A percentile compares a stretch with the other conserved stretches of the same genome.
These are phyloP conservation scores for Mohoua ochrocephala DNA, from an alignment of 2,113 vertebrate species.

Conservation along the genomic window DNA sequence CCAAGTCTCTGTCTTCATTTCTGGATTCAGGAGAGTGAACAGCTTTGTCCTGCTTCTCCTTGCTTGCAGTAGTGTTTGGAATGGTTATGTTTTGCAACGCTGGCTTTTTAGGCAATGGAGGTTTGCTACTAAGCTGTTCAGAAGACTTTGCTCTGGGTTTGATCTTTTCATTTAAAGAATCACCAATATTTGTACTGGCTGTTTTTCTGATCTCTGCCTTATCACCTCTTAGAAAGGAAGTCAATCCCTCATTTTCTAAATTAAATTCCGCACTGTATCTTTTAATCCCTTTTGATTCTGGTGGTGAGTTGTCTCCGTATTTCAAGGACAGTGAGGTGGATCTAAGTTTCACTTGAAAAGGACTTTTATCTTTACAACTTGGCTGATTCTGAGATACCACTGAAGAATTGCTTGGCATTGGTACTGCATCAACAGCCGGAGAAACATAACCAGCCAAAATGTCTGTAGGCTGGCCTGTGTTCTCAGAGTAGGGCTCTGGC, in stretches of 20 bases:
- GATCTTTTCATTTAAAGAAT: conserved; percentile 44
- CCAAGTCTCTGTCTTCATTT: conserved; percentile 44
- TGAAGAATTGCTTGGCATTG: conserved; percentile 1
- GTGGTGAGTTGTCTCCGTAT: conserved; percentile 50
- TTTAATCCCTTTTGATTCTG: conserved; percentile 65
- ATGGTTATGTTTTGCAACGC: conserved; percentile 52
- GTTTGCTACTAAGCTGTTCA: conserved; percentile 70
- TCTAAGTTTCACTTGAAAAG: conserved; percentile 87
- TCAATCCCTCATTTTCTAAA: conserved; percentile 40
- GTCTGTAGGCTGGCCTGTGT: background rate
- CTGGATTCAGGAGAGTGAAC: conserved; percentile 5
- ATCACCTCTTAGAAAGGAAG: conserved; percentile 50
- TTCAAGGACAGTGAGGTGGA: conserved; percentile 82
- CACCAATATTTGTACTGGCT: background rate
- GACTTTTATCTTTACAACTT: conserved; percentile 63
- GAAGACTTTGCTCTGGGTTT: conserved; percentile 60
- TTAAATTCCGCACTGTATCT: conserved; percentile 70
- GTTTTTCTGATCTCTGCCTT: conserved; percentile 1
- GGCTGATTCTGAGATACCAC: background rate
- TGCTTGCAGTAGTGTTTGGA: background rate
- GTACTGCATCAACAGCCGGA: background rate
- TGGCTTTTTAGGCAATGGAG: conserved; percentile 70
- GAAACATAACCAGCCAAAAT: background rate
- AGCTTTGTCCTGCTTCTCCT: conserved; percentile 50
- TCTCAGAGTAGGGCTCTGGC: background rate